phyloP scores from a whole-genome alignment of 2,888 invertebrate species.

The Diaprepes abbreviatus region DNA sequence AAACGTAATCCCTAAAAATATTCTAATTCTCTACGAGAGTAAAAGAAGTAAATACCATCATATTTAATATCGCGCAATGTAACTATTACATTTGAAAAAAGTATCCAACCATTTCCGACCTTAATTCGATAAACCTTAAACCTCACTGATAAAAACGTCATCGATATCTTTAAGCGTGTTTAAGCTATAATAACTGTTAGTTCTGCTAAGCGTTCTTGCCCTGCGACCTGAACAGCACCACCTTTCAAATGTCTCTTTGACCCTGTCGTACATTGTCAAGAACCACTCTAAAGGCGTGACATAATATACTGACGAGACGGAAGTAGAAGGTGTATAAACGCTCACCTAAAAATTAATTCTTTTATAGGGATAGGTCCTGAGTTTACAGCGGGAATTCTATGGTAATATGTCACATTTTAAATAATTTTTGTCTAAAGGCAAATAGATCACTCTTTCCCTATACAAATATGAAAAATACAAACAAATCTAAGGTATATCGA shows the following conservation, averaged over 20 bases:
- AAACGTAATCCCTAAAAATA: too few species aligned
- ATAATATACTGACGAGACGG: conserved; percentile 46
- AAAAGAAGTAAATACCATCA: too few species aligned
- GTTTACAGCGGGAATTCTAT: too few species aligned
- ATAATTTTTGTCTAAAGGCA: too few species aligned
- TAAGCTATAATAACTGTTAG: conserved; percentile 62
- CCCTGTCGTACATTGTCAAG: conserved; percentile 42
- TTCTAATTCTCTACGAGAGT: too few species aligned
- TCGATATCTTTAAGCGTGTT: conserved; percentile 56
- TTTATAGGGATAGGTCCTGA: conserved; percentile 9
- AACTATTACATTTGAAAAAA: too few species aligned
- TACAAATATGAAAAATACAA: too few species aligned
- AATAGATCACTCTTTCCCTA: too few species aligned
- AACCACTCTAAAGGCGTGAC: conserved; percentile 49
- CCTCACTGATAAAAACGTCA: conserved; percentile 51
- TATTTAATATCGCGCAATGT: too few species aligned
- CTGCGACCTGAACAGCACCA: conserved; percentile 36
- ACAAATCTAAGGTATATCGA: too few species aligned
- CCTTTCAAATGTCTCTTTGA: conserved; percentile 38
- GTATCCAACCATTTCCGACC: conserved; percentile 8
- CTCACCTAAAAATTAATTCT: conserved; percentile 48
- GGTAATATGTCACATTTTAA: too few species aligned
- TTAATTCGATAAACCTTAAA: conserved; percentile 26
- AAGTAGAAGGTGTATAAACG: conserved; percentile 44
- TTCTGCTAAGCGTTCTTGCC: conserved; percentile 52